Conservation (phyloP, 2,888 invertebrate genomes). For the Euplagia quadripunctaria region DNA sequence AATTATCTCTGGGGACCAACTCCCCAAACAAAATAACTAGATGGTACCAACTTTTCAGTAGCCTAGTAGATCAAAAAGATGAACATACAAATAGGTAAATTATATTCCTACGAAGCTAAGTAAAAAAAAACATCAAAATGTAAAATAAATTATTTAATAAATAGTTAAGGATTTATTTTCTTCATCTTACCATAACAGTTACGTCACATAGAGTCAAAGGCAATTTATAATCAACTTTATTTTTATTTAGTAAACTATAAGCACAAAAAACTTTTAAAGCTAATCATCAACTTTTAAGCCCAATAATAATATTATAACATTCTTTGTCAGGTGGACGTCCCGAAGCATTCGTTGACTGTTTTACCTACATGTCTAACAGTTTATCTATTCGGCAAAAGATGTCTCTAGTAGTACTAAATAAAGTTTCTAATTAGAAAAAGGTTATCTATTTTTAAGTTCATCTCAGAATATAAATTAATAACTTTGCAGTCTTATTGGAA, state of each 20-base stretch:
- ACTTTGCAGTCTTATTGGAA: conserved; percentile 22
- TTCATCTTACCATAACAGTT: neutral
- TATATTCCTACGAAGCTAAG: no score
- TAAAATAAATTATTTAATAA: no score
- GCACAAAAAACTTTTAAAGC: conserved; percentile 24
- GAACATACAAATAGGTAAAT: no score
- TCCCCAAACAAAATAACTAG: no score
- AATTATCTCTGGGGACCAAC: no score
- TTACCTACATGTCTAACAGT: conserved; percentile 64
- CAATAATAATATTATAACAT: conserved; percentile 9
- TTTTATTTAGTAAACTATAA: neutral
- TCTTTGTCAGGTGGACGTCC: conserved; percentile 47
- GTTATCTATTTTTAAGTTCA: no score
- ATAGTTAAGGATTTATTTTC: neutral
- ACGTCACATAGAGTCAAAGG: neutral
- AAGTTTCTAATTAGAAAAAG: conserved; percentile 7
- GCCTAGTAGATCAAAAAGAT: no score
- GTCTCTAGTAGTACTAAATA: conserved; percentile 52
- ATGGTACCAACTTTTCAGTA: no score
- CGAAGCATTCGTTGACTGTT: conserved; percentile 71
- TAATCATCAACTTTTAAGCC: conserved; percentile 22
- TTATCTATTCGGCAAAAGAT: conserved; percentile 69
- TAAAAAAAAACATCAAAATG: no score
- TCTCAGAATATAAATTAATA: neutral
- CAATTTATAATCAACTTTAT: neutral